A percentile compares a stretch with the other conserved stretches of the same genome.
These are phyloP conservation scores for Pholis gunnellus DNA, from an alignment of 2,113 vertebrate species.

Conservation along the genomic window DNA sequence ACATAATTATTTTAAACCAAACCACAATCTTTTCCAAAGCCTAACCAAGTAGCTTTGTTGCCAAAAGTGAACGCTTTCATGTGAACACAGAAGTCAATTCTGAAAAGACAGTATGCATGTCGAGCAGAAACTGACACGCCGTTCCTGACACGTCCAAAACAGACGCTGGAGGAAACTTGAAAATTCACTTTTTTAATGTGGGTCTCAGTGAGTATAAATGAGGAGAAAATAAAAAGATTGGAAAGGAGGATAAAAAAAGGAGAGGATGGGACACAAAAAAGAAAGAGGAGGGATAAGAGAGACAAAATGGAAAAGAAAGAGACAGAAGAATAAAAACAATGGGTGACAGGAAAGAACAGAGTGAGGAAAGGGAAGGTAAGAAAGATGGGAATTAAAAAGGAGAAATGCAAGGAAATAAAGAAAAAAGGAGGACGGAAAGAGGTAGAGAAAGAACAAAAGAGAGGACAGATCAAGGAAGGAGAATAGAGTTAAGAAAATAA, in stretches of 20 bases:
- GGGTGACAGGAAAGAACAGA: neutral
- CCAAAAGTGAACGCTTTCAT: neutral
- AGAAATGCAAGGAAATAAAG: neutral
- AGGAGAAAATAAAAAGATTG: neutral
- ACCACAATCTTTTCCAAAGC: no score
- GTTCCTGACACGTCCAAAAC: neutral
- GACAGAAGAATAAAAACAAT: neutral
- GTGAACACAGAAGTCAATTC: neutral
- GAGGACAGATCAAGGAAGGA: no score
- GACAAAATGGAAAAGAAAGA: neutral
- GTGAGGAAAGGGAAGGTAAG: neutral
- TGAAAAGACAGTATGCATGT: neutral
- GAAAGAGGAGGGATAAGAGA: neutral
- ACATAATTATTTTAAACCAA: no score
- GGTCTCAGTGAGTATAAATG: slow-evolving; percentile 15
- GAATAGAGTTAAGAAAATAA: no score
- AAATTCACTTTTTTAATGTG: neutral
- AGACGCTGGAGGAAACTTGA: neutral
- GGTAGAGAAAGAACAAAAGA: no score
- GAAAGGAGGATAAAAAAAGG: neutral
- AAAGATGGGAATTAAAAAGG: neutral
- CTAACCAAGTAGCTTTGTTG: neutral
- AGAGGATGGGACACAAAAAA: neutral
- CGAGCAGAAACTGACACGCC: neutral
- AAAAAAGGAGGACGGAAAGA: neutral